These are phyloP conservation scores for Hypomesus transpacificus DNA, from an alignment of 2,113 vertebrate genomes.

Conservation along the genomic window DNA sequence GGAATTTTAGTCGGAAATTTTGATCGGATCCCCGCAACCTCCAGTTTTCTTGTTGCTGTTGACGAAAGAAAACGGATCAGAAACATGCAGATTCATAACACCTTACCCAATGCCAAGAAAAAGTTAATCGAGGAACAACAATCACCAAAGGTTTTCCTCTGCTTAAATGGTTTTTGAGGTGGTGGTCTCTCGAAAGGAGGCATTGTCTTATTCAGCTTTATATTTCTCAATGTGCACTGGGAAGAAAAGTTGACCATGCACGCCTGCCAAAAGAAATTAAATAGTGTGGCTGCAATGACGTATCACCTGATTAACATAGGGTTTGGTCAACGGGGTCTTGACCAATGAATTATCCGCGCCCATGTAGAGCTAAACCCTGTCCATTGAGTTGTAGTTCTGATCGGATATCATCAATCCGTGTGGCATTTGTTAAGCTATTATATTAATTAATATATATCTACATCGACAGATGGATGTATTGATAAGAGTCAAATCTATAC, in stretches of 20 bases:
- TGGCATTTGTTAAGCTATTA: too few relatives aligned
- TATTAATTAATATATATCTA: too few relatives aligned
- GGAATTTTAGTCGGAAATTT: conserved; percentile 90
- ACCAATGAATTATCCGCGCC: background rate
- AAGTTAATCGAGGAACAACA: background rate
- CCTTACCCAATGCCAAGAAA: background rate
- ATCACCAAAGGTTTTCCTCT: conserved; percentile 81
- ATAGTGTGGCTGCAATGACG: conserved; percentile 46
- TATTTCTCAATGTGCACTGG: conserved; percentile 9
- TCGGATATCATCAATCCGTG: too few relatives aligned
- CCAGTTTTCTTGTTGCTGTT: conserved; percentile 79
- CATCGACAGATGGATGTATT: too few relatives aligned
- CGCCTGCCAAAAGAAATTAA: conserved; percentile 41
- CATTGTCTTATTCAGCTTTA: conserved; percentile 56
- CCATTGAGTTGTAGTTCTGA: background rate
- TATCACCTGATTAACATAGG: conserved; percentile 58
- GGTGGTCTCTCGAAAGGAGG: conserved; percentile 59
- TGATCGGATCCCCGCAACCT: conserved; percentile 80
- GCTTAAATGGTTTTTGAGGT: conserved; percentile 76
- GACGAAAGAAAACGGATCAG: conserved; percentile 11
- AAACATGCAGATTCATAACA: background rate
- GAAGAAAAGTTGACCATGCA: background rate
- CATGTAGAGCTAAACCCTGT: background rate
- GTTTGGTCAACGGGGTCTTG: background rate
- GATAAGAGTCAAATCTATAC: too few relatives aligned